A percentile compares a stretch with the other conserved stretches of the same genome.
Evolutionary conservation across 2,888 invertebrate species (phyloP).

Genomic region (Chrysodeixis includens): DNA sequence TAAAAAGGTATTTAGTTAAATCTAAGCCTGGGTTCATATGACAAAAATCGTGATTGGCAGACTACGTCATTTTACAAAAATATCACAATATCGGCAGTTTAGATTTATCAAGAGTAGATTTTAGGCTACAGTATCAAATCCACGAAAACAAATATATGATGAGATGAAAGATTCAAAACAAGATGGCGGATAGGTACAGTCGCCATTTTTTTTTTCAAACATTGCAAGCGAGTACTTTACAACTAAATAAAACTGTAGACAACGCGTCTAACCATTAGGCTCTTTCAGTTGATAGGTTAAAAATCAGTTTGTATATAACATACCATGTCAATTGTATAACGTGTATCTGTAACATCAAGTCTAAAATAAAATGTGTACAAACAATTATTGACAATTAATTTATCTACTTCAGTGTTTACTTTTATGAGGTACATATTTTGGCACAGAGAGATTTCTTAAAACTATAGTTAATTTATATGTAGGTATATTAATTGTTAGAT

Average conservation of each 20-base stretch:
- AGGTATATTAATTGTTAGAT: conserved; percentile 80
- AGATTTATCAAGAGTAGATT: conserved; percentile 51
- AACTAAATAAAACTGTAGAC: conserved; percentile 30
- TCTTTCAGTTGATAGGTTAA: conserved; percentile 26
- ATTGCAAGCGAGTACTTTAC: conserved; percentile 60
- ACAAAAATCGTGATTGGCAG: neutral
- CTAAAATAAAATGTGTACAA: conserved; percentile 79
- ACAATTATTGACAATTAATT: conserved; percentile 80
- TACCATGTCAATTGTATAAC: conserved; percentile 28
- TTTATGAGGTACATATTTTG: conserved; percentile 95
- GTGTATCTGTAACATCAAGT: conserved; percentile 60
- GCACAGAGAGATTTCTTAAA: conserved; percentile 92
- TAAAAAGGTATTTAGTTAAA: too few species aligned
- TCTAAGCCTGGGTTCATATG: neutral
- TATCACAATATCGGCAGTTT: conserved; percentile 70
- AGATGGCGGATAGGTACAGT: conserved; percentile 22
- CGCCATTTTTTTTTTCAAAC: conserved; percentile 24
- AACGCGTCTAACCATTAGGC: conserved; percentile 47
- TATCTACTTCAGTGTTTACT: conserved; percentile 87
- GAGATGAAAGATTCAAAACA: conserved; percentile 27
- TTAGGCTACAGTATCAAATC: conserved; percentile 3
- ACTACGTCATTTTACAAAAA: conserved; percentile 42
- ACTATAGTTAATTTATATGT: conserved; percentile 85
- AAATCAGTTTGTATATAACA: conserved; percentile 39
- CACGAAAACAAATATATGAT: conserved; percentile 17